These are phyloP conservation scores for Hedychridium roseum DNA, from an alignment of 2,888 invertebrate genomes.

Conservation along the genomic window DNA sequence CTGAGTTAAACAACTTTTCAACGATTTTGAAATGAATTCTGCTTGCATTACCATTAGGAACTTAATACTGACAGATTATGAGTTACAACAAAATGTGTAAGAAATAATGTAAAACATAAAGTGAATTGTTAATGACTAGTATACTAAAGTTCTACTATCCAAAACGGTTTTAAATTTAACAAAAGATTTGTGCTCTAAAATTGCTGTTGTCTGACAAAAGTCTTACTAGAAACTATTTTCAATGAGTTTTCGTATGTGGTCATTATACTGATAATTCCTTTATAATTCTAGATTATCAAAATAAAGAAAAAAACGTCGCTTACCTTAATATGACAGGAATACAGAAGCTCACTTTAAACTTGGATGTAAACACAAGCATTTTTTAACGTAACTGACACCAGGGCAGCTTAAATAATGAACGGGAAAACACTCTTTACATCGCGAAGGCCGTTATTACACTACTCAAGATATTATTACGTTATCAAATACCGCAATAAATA, in stretches of 20 bases:
- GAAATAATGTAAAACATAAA: conserved; percentile 6
- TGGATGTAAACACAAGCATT: conserved; percentile 82
- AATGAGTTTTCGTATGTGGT: conserved; percentile 7
- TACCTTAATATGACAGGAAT: conserved; percentile 72
- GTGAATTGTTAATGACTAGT: too few relatives aligned
- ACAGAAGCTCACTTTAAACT: conserved; percentile 71
- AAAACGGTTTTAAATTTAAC: conserved; percentile 39
- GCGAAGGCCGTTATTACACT: conserved; percentile 60
- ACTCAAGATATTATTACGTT: conserved; percentile 59
- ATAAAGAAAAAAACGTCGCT: conserved; percentile 41
- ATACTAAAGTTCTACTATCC: too few relatives aligned
- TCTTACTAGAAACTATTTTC: conserved; percentile 3
- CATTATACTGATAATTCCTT: conserved; percentile 1
- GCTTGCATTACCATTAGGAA: too few relatives aligned
- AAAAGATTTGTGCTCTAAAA: conserved; percentile 25
- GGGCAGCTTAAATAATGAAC: conserved; percentile 61
- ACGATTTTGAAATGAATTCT: too few relatives aligned
- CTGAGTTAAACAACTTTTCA: neutral
- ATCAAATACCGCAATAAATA: conserved; percentile 55
- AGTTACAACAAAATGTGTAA: conserved; percentile 2
- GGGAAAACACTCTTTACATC: conserved; percentile 62
- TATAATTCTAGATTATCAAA: neutral
- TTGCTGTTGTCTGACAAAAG: conserved; percentile 11
- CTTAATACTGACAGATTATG: conserved; percentile 34
- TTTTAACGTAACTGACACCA: conserved; percentile 58